Evolutionary conservation across 1,140 invertebrate genomes (phyloP).

Genomic region (Arion vulgaris): DNA sequence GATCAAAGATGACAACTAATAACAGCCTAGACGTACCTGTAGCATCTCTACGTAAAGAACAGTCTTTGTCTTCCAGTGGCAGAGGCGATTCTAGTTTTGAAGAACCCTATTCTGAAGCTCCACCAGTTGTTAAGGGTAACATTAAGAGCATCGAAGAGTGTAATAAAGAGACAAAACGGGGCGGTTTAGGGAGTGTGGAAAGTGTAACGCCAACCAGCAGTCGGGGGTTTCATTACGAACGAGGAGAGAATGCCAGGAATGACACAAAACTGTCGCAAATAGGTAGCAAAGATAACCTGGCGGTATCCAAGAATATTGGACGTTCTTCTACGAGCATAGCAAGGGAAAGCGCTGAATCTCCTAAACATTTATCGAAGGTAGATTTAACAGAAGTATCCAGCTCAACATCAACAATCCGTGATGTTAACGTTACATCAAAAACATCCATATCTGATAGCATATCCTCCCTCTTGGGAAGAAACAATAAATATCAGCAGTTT

Average conservation of each 20-base stretch:
- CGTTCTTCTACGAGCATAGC: background rate
- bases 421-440: background rate
- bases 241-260: background rate
- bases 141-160: background rate
- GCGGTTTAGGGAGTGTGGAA: background rate
- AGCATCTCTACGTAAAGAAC: slow-evolving; percentile 7
- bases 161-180: background rate
- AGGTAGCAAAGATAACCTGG: background rate
- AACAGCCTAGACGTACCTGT: background rate
- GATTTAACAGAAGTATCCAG: background rate
- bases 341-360: background rate
- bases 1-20: background rate
- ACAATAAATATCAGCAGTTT: background rate
- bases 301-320: too few species aligned
- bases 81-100: slow-evolving; percentile 22
- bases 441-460: slow-evolving; percentile 7
- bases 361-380: background rate
- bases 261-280: too few species aligned
- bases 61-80: slow-evolving; percentile 25
- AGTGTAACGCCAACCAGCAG: background rate
- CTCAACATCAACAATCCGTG: slow-evolving; percentile 1
- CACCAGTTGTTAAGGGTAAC: background rate
- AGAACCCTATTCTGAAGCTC: background rate
- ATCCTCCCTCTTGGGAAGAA: slow-evolving; percentile 12
- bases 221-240: background rate